Base-by-base conservation (phyloP, 2,113 vertebrate genomes). In the Dissostichus mawsoni region DNA sequence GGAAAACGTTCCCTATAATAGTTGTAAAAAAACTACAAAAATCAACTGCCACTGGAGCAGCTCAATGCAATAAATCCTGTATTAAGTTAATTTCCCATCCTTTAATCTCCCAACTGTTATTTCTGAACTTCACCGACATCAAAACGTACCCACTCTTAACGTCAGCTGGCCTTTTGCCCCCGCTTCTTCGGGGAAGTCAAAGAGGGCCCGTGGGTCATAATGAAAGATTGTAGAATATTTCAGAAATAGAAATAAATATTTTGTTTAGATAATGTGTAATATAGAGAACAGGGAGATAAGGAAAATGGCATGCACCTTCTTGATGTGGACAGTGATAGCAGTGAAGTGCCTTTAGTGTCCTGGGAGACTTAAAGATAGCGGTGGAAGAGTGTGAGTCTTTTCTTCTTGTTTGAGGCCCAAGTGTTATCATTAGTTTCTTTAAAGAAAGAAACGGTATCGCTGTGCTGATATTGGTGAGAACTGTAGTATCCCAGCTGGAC, bases 341-440 rank as follows among this genome's bases (percentile, higher is more conserved):
- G 92, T 90, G 80, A 94, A 94, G 94, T 95, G 94, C 93, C 93
- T 94, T 93, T 91, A 91, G 89, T 79, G 92, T 93, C 86, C 78
- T 69, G 78, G 74, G 25, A 81, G 80, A 86, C 55, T 78, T 77
- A 71, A 81, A 72, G 80, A 68, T 69, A 67, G 67, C 63, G 48
- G 12, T 5, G 3, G 64, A 76, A 23, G 64, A 64, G 36, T 44
- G 65, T 5, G 17, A 55, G 16, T 79, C 36, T 41, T 41, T 41
- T 41, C 36, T 69, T 81, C 78, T 33, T 68, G 64, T 47, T 61
- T 66, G 61, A 82, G 64, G 69, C 55, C 56, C 8, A 53, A 77
- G 70, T 76, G 59, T 67, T 73, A 29, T 81, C 59, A 13, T 62
- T 65, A 25, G 67, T 87, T 78, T 59, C 33, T 63, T 83, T 64